These are phyloP conservation scores for Phyllostomus discolor DNA, from an alignment of 2,113 vertebrate genomes.

Conservation along the genomic window DNA sequence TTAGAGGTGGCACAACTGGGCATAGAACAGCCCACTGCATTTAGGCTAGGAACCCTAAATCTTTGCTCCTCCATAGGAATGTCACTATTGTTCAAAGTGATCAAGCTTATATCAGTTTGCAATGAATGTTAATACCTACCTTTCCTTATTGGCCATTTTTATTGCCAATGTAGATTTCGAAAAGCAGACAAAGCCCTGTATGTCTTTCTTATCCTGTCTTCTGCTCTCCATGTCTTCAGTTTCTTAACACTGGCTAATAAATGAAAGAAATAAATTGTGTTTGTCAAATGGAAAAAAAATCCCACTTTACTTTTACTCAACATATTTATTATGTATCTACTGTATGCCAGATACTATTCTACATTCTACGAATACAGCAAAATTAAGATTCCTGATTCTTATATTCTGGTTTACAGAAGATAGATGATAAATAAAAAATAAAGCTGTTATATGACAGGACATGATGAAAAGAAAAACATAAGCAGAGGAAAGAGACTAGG, in stretches of 20 bases:
- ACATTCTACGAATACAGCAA: background rate
- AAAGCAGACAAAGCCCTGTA: background rate
- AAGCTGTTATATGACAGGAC: background rate
- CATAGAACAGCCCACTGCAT: background rate
- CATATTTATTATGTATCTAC: background rate
- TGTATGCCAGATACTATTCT: background rate
- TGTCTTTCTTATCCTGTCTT: background rate
- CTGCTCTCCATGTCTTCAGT: background rate
- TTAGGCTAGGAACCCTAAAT: background rate
- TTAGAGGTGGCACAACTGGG: background rate
- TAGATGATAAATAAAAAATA: background rate
- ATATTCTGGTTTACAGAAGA: background rate
- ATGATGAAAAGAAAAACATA: background rate
- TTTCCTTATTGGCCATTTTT: background rate
- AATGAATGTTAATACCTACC: background rate
- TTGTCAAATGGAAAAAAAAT: background rate
- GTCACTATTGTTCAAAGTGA: background rate
- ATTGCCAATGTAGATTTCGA: background rate
- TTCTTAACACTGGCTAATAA: background rate
- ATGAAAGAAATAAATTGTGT: background rate
- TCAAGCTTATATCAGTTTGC: background rate
- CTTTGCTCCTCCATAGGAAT: background rate
- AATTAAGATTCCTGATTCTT: background rate
- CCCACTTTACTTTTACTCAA: background rate
- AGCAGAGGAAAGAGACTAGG: background rate